phyloP scores from a whole-genome alignment of 2,888 invertebrate species.

The Coenonympha arcania region DNA sequence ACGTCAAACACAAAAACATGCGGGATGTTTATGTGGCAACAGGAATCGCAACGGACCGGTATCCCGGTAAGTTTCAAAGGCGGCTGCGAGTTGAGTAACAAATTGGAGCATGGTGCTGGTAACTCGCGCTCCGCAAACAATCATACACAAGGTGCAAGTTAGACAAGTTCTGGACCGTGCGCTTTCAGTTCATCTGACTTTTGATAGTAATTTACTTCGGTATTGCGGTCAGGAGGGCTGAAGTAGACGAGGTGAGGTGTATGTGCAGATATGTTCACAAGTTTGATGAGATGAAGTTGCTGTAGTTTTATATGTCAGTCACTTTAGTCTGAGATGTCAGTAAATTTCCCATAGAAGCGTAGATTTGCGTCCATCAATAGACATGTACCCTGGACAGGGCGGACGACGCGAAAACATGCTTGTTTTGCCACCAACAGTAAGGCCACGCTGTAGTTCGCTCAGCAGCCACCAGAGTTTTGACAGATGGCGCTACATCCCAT shows the following conservation, averaged over 20 bases:
- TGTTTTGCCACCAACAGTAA: too few relatives aligned
- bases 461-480: too few relatives aligned
- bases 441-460: too few relatives aligned
- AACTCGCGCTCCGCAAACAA: constrained; percentile 65
- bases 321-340: too few relatives aligned
- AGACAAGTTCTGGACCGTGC: constrained; percentile 34
- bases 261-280: constrained; percentile 17
- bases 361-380: not conserved
- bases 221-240: constrained; percentile 48
- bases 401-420: too few relatives aligned
- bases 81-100: constrained; percentile 53
- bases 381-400: too few relatives aligned
- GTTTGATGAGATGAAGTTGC: not conserved
- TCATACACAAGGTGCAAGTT: constrained; percentile 53
- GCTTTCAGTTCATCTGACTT: constrained; percentile 18
- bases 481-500: too few relatives aligned
- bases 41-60: constrained; percentile 59
- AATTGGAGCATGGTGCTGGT: constrained; percentile 55
- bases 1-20: too few relatives aligned
- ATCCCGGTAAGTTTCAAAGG: constrained; percentile 54
- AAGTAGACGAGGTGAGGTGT: too few relatives aligned
- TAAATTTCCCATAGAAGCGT: too few relatives aligned
- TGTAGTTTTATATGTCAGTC: not conserved
- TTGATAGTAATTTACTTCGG: constrained; percentile 51
- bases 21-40: constrained; percentile 66